phyloP scores from a whole-genome alignment of 1,140 invertebrate genomes.

The Ganaspis sp. region DNA sequence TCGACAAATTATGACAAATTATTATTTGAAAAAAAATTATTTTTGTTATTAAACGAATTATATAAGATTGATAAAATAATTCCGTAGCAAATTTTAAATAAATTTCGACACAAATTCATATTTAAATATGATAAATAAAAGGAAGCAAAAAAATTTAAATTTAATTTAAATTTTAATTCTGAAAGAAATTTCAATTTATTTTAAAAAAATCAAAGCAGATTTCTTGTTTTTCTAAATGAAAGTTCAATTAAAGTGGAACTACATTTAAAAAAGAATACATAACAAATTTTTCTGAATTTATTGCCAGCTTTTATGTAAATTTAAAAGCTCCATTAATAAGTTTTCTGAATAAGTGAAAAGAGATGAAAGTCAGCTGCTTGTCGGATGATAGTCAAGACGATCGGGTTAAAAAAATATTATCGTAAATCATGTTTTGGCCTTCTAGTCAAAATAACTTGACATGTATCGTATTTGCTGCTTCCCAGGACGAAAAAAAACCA shows the following conservation, averaged over 20 bases:
- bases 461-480: background rate
- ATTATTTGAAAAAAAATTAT: too few relatives aligned
- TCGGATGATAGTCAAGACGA: slow-evolving; percentile 11
- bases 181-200: too few relatives aligned
- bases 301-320: background rate
- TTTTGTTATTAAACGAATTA: too few relatives aligned
- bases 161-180: too few relatives aligned
- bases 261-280: background rate
- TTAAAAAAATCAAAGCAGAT: too few relatives aligned
- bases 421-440: slow-evolving; percentile 39
- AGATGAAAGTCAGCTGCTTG: slow-evolving; percentile 1
- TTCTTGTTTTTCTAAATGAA: background rate
- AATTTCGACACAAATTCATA: too few relatives aligned
- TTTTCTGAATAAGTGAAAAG: background rate
- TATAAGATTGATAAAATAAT: too few relatives aligned
- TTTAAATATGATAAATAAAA: too few relatives aligned
- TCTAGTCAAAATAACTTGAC: slow-evolving; percentile 17
- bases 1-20: too few relatives aligned
- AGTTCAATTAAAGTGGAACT: background rate
- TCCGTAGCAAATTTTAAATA: too few relatives aligned
- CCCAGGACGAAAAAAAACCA: background rate
- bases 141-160: too few relatives aligned
- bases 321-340: slow-evolving; percentile 14
- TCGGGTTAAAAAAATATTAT: slow-evolving; percentile 40
- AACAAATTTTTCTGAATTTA: background rate